These are phyloP conservation scores for Lumbricus terrestris DNA, from an alignment of 2,888 invertebrate species.

Conservation along the genomic window DNA sequence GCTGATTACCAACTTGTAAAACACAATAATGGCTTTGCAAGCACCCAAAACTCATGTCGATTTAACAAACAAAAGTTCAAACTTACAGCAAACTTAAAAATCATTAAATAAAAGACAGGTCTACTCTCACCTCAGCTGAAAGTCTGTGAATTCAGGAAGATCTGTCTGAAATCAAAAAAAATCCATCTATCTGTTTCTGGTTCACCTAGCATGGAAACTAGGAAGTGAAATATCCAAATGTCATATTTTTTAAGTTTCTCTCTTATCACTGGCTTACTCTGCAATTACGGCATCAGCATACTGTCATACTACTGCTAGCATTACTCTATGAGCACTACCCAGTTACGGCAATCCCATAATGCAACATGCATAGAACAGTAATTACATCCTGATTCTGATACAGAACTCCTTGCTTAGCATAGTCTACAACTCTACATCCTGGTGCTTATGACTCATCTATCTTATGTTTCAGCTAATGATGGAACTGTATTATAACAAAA, in stretches of 20 bases:
- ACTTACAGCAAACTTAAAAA: no score
- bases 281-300: background rate
- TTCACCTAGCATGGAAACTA: background rate
- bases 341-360: background rate
- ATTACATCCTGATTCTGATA: background rate
- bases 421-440: background rate
- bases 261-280: background rate
- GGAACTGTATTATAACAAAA: slow-evolving; percentile 3
- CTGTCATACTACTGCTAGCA: background rate
- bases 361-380: background rate
- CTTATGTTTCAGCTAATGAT: background rate
- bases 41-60: no score
- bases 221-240: background rate
- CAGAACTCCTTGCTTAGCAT: background rate
- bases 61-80: background rate
- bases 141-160: background rate
- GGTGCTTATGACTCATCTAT: background rate
- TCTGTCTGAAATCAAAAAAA: background rate
- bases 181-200: background rate
- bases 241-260: background rate
- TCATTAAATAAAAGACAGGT: background rate
- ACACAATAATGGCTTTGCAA: no score
- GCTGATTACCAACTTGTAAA: no score
- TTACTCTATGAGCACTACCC: background rate
- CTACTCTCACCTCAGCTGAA: background rate